These are phyloP conservation scores for Liparis tanakae DNA, from an alignment of 2,797 vertebrate species.

Conservation along the genomic window DNA sequence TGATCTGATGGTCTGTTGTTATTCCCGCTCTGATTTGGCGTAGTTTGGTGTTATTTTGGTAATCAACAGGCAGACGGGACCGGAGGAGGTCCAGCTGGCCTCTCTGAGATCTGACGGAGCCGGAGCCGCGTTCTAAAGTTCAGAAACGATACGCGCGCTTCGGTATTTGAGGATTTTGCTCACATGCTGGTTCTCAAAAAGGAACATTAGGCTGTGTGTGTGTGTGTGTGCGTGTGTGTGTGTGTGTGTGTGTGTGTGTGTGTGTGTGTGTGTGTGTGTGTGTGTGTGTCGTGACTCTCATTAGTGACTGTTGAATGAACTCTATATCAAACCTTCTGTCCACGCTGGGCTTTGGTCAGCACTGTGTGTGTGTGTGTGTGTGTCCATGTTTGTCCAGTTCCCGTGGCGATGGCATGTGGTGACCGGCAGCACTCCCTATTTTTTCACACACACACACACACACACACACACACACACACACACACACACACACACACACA, in stretches of 20 bases:
- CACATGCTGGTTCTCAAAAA: neutral
- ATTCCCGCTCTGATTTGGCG: conserved; percentile 13
- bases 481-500: too few relatives aligned
- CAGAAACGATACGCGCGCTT: neutral
- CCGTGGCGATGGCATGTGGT: conserved; percentile 51
- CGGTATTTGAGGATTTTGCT: neutral
- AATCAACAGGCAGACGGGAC: neutral
- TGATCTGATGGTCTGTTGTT: neutral
- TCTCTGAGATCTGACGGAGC: neutral
- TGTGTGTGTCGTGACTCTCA: conserved; percentile 66
- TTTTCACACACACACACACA: conserved; percentile 19
- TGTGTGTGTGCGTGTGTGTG: too few relatives aligned
- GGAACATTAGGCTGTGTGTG: neutral
- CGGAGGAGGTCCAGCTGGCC: conserved; percentile 16
- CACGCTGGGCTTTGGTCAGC: conserved; percentile 60
- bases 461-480: too few relatives aligned
- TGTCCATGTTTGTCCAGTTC: conserved; percentile 58
- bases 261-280: conserved; percentile 13
- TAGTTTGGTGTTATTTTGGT: conserved; percentile 5
- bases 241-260: conserved; percentile 4
- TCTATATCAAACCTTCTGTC: conserved; percentile 67
- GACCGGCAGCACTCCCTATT: conserved; percentile 63
- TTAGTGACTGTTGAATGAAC: conserved; percentile 61
- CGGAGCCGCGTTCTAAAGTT: neutral
- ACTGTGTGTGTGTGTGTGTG: conserved; percentile 1